Percentiles rank a stretch among this genome's conserved stretches.
Evolutionary conservation across 1,140 invertebrate species (phyloP).

Genomic region (Polypedilum vanderplanki): DNA sequence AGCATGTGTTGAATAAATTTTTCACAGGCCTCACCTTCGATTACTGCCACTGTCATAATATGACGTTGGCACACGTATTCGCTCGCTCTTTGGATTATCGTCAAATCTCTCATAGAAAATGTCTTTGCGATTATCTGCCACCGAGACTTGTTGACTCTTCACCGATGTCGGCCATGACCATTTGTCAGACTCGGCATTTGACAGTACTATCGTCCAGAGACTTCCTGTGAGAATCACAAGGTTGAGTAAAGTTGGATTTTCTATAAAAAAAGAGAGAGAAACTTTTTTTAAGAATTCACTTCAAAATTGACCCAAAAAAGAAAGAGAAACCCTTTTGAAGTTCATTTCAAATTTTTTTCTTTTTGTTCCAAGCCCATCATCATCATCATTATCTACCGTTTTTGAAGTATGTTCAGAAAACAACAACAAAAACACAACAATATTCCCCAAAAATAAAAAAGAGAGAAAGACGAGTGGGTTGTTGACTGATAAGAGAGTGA

Average conservation of each 20-base stretch:
- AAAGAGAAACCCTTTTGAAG: background rate
- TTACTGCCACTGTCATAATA: background rate
- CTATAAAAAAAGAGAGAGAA: background rate
- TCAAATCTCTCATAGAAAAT: background rate
- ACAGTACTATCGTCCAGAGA: background rate
- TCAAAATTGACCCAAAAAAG: background rate
- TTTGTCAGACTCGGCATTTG: background rate
- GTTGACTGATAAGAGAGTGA: background rate
- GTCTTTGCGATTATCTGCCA: background rate
- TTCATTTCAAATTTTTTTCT: background rate
- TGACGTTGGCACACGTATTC: background rate
- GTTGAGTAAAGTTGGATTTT: background rate
- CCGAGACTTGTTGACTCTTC: background rate
- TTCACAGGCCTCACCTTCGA: background rate
- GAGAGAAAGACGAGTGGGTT: background rate
- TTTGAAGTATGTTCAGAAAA: background rate
- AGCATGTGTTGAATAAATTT: background rate
- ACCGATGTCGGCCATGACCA: constrained; percentile 19
- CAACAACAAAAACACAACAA: background rate
- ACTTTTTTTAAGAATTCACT: background rate
- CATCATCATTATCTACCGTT: background rate
- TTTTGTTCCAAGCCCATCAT: background rate
- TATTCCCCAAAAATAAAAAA: background rate
- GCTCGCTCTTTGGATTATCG: background rate
- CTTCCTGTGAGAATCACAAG: background rate